Conservation (phyloP, 2,797 vertebrate genomes). For the Serranus cabrilla region DNA sequence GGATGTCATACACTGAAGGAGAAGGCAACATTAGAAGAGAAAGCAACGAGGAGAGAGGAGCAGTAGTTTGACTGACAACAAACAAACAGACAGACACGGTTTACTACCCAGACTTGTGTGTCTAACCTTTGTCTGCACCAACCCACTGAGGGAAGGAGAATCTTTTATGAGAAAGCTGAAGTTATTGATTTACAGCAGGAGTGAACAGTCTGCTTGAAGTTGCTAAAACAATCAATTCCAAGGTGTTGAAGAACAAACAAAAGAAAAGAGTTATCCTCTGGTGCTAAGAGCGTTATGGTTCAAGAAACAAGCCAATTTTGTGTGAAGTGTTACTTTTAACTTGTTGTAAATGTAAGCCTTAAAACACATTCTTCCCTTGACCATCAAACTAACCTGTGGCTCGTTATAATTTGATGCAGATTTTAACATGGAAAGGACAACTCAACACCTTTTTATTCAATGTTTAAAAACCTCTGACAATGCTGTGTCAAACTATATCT, state of each 20-base stretch:
- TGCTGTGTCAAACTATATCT: too few species aligned
- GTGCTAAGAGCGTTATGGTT: not conserved
- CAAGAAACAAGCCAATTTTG: not conserved
- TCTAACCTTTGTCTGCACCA: slow-evolving; percentile 43
- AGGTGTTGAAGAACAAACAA: slow-evolving; percentile 33
- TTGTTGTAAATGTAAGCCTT: not conserved
- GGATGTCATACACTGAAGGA: not conserved
- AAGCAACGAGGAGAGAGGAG: not conserved
- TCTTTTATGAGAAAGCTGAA: slow-evolving; percentile 54
- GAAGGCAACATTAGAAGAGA: slow-evolving; percentile 6
- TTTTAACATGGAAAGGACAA: not conserved
- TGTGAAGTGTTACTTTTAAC: not conserved
- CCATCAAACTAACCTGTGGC: not conserved
- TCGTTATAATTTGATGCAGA: not conserved
- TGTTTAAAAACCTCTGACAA: too few species aligned
- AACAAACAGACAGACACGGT: slow-evolving; percentile 13
- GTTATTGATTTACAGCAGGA: slow-evolving; percentile 50
- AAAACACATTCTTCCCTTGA: not conserved
- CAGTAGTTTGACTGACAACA: slow-evolving; percentile 30
- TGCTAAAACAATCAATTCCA: slow-evolving; percentile 40
- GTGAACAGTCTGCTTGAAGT: slow-evolving; percentile 11
- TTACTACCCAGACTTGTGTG: slow-evolving; percentile 37
- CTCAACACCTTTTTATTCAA: not conserved
- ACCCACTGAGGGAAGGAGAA: slow-evolving; percentile 29
- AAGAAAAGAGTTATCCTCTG: slow-evolving; percentile 8